phyloP scores from a whole-genome alignment of 2,797 vertebrate species.

The Mormyrus hasselquistii region DNA sequence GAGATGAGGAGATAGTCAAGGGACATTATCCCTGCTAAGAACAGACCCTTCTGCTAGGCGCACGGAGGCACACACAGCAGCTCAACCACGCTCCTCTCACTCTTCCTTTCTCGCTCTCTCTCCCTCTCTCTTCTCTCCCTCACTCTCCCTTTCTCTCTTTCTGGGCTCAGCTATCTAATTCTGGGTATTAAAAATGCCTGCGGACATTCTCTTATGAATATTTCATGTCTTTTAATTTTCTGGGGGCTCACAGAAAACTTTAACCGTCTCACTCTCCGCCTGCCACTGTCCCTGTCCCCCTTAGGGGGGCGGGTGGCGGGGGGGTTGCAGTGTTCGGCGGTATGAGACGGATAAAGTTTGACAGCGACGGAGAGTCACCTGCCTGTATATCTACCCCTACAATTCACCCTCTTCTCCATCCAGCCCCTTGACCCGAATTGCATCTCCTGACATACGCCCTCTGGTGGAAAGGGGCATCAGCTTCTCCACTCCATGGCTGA shows the following conservation, averaged over 20 bases:
- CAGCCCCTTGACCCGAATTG: neutral
- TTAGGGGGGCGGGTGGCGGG: neutral
- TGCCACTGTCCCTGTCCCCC: slow-evolving; percentile 22
- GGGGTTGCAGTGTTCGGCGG: neutral
- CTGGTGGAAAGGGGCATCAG: neutral
- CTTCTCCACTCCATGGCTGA: neutral
- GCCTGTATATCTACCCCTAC: neutral
- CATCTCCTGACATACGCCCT: neutral
- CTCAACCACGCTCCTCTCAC: neutral
- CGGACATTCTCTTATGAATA: slow-evolving; percentile 49
- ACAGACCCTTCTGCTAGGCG: neutral
- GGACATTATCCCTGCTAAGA: neutral
- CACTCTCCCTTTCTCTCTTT: slow-evolving; percentile 22
- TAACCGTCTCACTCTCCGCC: slow-evolving; percentile 32
- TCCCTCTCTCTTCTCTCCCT: neutral
- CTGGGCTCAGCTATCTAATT: slow-evolving; percentile 46
- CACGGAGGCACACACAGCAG: neutral
- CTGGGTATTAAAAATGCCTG: slow-evolving; percentile 48
- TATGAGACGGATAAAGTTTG: neutral
- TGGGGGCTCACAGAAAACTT: slow-evolving; percentile 38
- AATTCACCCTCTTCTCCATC: neutral
- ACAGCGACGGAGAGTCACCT: neutral
- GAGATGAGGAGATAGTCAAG: neutral
- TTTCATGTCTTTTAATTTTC: slow-evolving; percentile 54
- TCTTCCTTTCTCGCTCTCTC: neutral